Conservation (phyloP, 2,113 vertebrate genomes). For the Hepsetus odoe region DNA sequence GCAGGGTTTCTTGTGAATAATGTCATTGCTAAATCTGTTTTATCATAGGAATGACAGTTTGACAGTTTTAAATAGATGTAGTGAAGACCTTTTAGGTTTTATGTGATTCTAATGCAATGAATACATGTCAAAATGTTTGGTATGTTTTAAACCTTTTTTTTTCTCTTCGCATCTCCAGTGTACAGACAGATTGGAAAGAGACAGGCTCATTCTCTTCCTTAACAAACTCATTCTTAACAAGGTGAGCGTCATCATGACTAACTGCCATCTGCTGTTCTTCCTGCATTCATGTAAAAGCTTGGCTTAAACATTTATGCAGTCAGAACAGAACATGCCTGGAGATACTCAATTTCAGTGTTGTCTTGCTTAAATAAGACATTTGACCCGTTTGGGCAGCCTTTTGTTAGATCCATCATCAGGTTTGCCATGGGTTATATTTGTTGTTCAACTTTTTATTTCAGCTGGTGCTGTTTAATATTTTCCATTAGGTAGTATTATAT, state of each 20-base stretch:
- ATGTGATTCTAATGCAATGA: no score
- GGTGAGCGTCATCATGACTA: constrained; percentile 66
- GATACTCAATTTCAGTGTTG: not conserved
- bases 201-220: constrained; percentile 93
- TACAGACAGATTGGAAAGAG: constrained; percentile 93
- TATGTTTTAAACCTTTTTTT: not conserved
- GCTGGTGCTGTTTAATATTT: not conserved
- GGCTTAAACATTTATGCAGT: not conserved
- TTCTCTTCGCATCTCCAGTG: constrained; percentile 74
- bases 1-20: no score
- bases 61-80: no score
- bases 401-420: not conserved
- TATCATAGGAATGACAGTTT: no score
- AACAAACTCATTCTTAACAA: constrained; percentile 98
- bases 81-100: no score
- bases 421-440: not conserved
- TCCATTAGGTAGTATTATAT: not conserved
- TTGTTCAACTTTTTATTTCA: not conserved
- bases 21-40: no score
- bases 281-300: not conserved
- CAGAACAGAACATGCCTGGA: not conserved
- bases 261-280: not conserved
- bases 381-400: not conserved
- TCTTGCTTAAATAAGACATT: not conserved
- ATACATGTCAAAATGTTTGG: no score